These are phyloP conservation scores for Nymphalis urticae DNA, from an alignment of 2,888 invertebrate species.

Conservation along the genomic window DNA sequence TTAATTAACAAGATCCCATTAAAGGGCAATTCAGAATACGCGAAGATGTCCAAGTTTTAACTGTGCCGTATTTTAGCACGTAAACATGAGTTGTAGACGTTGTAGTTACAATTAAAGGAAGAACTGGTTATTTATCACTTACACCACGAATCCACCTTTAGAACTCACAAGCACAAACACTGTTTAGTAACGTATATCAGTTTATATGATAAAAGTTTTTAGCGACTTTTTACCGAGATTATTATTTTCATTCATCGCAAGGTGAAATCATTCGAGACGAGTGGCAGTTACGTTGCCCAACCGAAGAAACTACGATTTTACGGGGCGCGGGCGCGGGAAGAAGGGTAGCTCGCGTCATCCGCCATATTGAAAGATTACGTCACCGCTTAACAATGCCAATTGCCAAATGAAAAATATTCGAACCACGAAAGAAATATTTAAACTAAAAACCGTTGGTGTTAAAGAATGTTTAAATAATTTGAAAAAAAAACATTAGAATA, in stretches of 20 bases:
- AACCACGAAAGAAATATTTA: background rate
- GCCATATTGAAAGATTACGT: conserved; percentile 79
- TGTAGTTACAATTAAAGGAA: conserved; percentile 69
- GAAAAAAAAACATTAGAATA: background rate
- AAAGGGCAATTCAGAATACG: conserved; percentile 65
- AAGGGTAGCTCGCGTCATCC: conserved; percentile 75
- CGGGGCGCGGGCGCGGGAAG: conserved; percentile 53
- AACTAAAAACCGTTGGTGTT: background rate
- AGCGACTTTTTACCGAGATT: conserved; percentile 57
- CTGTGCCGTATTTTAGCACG: conserved; percentile 66
- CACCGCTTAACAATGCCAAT: conserved; percentile 48
- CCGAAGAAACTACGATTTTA: conserved; percentile 57
- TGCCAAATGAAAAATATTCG: conserved; percentile 15
- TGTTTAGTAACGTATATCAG: conserved; percentile 45
- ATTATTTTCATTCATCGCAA: conserved; percentile 74
- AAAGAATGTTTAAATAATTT: background rate
- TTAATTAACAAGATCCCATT: conserved; percentile 79
- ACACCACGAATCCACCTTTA: conserved; percentile 45
- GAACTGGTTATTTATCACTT: conserved; percentile 65
- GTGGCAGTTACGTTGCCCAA: conserved; percentile 55
- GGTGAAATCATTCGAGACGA: conserved; percentile 71
- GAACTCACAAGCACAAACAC: conserved; percentile 51
- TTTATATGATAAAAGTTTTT: conserved; percentile 44
- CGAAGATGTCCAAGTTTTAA: conserved; percentile 54
- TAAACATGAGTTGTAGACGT: conserved; percentile 68